phyloP scores from a whole-genome alignment of 2,888 invertebrate species.

The Hoplodrina blanda region DNA sequence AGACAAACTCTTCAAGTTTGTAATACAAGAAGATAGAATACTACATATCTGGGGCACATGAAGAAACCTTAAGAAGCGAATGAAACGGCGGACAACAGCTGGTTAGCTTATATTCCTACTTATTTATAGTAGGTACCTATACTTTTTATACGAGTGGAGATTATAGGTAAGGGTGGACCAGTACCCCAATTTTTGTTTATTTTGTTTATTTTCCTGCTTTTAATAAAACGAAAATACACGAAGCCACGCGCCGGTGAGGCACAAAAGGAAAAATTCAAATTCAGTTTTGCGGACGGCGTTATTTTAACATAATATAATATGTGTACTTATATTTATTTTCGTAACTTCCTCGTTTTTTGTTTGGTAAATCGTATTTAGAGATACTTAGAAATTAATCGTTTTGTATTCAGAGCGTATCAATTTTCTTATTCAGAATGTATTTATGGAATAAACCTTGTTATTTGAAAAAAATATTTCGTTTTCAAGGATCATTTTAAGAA shows the following conservation, averaged over 20 bases:
- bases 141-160: conserved; percentile 25
- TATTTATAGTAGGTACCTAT: conserved; percentile 6
- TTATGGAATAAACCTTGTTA: background rate
- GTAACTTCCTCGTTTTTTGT: conserved; percentile 48
- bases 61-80: background rate
- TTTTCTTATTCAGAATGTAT: background rate
- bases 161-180: conserved; percentile 40
- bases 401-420: background rate
- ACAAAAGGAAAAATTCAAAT: conserved; percentile 80
- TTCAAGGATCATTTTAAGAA: background rate
- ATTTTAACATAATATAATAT: conserved; percentile 70
- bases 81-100: background rate
- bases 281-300: conserved; percentile 73
- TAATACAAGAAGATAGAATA: background rate
- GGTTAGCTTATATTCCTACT: background rate
- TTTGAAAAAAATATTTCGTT: background rate
- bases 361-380: conserved; percentile 66
- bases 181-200: conserved; percentile 75
- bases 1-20: too few species aligned
- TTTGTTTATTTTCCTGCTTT: conserved; percentile 80
- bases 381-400: conserved; percentile 50
- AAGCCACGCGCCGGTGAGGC: conserved; percentile 60
- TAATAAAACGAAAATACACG: conserved; percentile 79
- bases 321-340: conserved; percentile 69
- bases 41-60: background rate